These are phyloP conservation scores for Argyra leucocephala DNA, from an alignment of 2,888 invertebrate species.

Conservation along the genomic window DNA sequence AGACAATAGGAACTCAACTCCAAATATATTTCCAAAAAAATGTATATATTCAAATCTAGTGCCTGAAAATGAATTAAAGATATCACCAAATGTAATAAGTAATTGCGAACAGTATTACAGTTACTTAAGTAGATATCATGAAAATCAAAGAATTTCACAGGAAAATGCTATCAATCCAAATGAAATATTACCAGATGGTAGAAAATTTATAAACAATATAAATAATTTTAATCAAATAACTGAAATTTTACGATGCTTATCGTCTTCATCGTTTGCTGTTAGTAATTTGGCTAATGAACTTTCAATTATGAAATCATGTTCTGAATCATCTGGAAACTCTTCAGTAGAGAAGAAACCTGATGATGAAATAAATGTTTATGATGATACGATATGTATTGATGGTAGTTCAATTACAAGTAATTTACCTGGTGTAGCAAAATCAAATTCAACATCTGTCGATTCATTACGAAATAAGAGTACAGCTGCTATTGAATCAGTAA, in stretches of 20 bases:
- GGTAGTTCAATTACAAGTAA: conserved; percentile 26
- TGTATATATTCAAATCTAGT: neutral
- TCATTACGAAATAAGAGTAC: neutral
- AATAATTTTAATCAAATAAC: conserved; percentile 2
- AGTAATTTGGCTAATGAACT: neutral
- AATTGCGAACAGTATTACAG: neutral
- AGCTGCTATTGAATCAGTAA: neutral
- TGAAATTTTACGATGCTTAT: neutral
- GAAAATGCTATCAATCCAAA: neutral
- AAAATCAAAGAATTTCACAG: neutral
- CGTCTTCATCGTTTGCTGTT: neutral
- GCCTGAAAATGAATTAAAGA: neutral
- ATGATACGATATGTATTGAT: neutral
- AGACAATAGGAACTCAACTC: neutral
- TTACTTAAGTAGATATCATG: neutral
- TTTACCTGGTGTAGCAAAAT: conserved; percentile 19
- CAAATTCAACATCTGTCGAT: conserved; percentile 8
- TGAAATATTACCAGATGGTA: neutral
- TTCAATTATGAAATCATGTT: neutral
- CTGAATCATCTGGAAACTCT: neutral
- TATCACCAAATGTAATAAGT: neutral
- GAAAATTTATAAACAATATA: neutral
- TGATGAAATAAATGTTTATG: neutral
- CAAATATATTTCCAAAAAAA: neutral
- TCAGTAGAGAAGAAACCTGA: neutral